These are phyloP conservation scores for Sarcophaga peregrina DNA, from an alignment of 1,140 invertebrate species.

Conservation along the genomic window DNA sequence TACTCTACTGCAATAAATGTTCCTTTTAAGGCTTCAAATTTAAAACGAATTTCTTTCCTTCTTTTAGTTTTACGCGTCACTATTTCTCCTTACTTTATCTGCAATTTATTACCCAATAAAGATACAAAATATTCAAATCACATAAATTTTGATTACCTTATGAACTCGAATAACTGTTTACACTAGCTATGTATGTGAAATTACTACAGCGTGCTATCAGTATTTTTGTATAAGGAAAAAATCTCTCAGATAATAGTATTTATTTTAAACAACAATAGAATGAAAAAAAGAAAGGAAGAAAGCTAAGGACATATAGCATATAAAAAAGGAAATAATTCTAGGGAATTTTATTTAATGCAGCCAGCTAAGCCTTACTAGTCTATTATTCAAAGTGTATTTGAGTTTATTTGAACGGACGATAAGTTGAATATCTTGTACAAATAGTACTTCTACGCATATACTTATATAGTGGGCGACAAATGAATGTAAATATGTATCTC, in stretches of 20 bases:
- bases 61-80: too few species aligned
- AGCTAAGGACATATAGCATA: neutral
- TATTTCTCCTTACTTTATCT: too few species aligned
- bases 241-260: neutral
- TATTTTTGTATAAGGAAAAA: neutral
- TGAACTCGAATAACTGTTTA: too few species aligned
- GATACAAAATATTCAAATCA: too few species aligned
- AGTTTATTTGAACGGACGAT: neutral
- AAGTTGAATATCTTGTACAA: neutral
- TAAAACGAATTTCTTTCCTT: too few species aligned
- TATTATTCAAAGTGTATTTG: constrained; percentile 11
- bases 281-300: neutral
- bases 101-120: too few species aligned
- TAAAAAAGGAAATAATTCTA: neutral
- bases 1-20: too few species aligned
- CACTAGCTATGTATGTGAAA: too few species aligned
- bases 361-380: neutral
- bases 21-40: too few species aligned
- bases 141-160: too few species aligned
- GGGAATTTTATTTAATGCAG: constrained; percentile 8
- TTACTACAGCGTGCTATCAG: neutral
- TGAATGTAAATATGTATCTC: neutral
- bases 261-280: neutral
- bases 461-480: neutral
- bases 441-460: neutral